Evolutionary conservation across 2,888 invertebrate species (phyloP).

Genomic region (Thera britannica): DNA sequence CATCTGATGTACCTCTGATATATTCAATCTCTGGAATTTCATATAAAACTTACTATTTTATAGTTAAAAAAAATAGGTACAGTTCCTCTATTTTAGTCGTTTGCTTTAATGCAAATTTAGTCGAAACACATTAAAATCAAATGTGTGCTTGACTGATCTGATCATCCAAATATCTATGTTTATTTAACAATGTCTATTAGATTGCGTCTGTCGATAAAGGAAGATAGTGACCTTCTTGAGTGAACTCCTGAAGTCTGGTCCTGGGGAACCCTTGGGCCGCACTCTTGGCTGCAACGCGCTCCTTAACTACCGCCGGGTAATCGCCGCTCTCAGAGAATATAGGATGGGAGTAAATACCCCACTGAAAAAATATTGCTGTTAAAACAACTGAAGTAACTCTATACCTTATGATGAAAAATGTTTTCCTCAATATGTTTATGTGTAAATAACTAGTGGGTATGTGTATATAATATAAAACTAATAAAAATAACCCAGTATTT

Average conservation of each 20-base stretch:
- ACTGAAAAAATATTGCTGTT: constrained; percentile 49
- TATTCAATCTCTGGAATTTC: constrained; percentile 55
- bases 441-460: too few species aligned
- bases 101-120: too few species aligned
- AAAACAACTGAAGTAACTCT: too few species aligned
- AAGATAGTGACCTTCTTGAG: constrained; percentile 14
- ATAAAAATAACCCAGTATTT: too few species aligned
- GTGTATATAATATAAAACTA: too few species aligned
- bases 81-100: too few species aligned
- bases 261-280: constrained; percentile 62
- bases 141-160: too few species aligned
- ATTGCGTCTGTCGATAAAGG: background rate
- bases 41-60: background rate
- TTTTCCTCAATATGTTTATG: too few species aligned
- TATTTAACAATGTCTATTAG: background rate
- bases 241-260: constrained; percentile 55
- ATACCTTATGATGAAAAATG: too few species aligned
- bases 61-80: too few species aligned
- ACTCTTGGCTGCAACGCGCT: constrained; percentile 59
- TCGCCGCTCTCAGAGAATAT: constrained; percentile 77
- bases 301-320: constrained; percentile 69
- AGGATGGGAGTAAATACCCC: constrained; percentile 75
- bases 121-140: too few species aligned
- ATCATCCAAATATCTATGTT: background rate
- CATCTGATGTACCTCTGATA: constrained; percentile 57